phyloP scores from a whole-genome alignment of 1,140 invertebrate species.

The Aphis craccivora region DNA sequence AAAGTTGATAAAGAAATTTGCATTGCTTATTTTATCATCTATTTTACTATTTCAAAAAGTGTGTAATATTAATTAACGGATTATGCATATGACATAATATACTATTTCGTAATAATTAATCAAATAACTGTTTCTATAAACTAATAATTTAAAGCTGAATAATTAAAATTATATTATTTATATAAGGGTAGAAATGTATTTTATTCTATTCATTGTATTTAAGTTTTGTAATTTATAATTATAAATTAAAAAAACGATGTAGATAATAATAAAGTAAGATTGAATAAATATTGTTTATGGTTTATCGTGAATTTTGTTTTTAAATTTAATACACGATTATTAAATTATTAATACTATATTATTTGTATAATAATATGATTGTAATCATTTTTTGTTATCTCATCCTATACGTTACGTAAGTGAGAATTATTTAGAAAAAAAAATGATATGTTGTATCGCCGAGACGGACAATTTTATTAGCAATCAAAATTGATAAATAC shows the following conservation, averaged over 20 bases:
- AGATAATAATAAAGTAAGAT: neutral
- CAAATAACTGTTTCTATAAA: neutral
- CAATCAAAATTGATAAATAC: neutral
- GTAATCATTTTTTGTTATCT: neutral
- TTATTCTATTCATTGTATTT: neutral
- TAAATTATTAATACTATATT: neutral
- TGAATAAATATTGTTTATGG: neutral
- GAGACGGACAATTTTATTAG: neutral
- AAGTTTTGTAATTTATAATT: neutral
- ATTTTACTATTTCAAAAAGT: neutral
- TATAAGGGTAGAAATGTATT: neutral
- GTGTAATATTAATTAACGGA: neutral
- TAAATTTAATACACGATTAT: neutral
- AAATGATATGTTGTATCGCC: neutral
- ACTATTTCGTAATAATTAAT: neutral
- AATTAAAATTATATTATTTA: neutral
- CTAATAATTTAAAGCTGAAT: neutral
- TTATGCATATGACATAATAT: neutral
- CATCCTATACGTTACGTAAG: neutral
- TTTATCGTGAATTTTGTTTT: neutral
- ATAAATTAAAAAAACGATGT: neutral
- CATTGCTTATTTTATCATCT: neutral
- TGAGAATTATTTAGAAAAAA: constrained; percentile 9
- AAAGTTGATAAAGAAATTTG: neutral
- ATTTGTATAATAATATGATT: neutral